Conservation (phyloP, 2,888 invertebrate species). For the Lingula anatina region DNA sequence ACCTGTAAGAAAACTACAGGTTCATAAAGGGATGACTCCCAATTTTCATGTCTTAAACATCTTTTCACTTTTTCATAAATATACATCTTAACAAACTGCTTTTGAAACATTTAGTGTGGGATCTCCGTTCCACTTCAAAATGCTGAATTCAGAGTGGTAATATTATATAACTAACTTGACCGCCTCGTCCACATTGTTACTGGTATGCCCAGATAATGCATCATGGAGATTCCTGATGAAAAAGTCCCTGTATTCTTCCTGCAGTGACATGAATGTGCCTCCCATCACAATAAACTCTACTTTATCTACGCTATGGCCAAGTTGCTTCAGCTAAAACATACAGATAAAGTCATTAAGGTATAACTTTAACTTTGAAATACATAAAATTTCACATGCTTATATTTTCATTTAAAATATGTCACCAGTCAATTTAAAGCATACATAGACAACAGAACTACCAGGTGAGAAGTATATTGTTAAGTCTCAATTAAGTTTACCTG, state of each 20-base stretch:
- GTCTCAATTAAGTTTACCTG: too few species aligned
- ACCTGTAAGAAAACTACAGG: slow-evolving; percentile 56
- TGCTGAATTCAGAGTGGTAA: not conserved
- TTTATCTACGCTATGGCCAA: slow-evolving; percentile 95
- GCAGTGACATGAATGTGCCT: slow-evolving; percentile 98
- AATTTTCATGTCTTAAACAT: too few species aligned
- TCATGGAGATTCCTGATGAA: slow-evolving; percentile 97
- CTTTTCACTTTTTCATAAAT: too few species aligned
- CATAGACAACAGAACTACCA: not conserved
- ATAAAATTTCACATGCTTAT: too few species aligned
- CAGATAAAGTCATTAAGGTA: not conserved
- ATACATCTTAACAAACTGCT: too few species aligned
- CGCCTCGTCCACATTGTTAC: slow-evolving; percentile 86
- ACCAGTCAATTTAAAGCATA: not conserved
- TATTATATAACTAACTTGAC: slow-evolving; percentile 61
- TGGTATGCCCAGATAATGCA: slow-evolving; percentile 92
- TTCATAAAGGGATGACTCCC: too few species aligned
- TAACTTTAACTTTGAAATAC: too few species aligned
- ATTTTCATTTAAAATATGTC: not conserved
- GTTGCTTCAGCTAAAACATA: slow-evolving; percentile 69
- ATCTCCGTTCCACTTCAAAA: too few species aligned
- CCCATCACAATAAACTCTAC: slow-evolving; percentile 99
- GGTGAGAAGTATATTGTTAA: too few species aligned
- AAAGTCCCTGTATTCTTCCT: slow-evolving; percentile 94
- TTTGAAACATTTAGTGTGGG: too few species aligned